These are phyloP conservation scores for Ispidina picta DNA, from an alignment of 2,797 vertebrate species.

Conservation along the genomic window DNA sequence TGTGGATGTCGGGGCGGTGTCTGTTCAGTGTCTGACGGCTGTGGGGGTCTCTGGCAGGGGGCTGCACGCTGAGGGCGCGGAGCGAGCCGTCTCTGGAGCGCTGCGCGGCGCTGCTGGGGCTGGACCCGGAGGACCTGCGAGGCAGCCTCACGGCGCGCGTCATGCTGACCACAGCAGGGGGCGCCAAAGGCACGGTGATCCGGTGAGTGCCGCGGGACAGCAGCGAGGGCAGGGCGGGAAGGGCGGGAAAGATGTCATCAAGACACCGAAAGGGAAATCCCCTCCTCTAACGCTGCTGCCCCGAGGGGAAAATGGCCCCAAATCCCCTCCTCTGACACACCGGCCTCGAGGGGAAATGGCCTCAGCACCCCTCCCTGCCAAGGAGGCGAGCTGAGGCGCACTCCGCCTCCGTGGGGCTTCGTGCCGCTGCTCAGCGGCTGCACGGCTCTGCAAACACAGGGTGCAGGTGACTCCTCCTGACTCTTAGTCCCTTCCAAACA, in stretches of 20 bases:
- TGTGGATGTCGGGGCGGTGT: no score
- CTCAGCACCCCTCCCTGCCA: fast-evolving
- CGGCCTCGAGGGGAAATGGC: fast-evolving
- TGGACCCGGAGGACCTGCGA: constrained; percentile 90
- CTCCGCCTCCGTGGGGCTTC: fast-evolving
- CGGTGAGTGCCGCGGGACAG: constrained; percentile 82
- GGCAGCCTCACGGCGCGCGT: constrained; percentile 92
- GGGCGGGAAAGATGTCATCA: neutral
- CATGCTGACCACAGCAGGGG: constrained; percentile 97
- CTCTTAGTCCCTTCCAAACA: neutral
- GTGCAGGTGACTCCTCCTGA: no score
- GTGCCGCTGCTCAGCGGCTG: no score
- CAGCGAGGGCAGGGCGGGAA: neutral
- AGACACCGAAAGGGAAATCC: no score
- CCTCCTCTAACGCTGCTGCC: fast-evolving
- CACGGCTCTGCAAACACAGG: no score
- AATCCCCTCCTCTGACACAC: fast-evolving
- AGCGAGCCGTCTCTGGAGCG: constrained; percentile 84
- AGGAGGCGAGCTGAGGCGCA: fast-evolving
- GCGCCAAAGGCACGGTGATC: constrained; percentile 94
- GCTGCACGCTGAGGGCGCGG: constrained; percentile 88
- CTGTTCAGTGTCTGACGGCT: neutral
- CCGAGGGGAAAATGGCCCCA: fast-evolving
- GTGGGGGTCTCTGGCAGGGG: constrained; percentile 79
- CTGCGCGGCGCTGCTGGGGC: constrained; percentile 90